Evolutionary conservation across 1,140 invertebrate genomes (phyloP).

Genomic region (Eulimnadia texana): DNA sequence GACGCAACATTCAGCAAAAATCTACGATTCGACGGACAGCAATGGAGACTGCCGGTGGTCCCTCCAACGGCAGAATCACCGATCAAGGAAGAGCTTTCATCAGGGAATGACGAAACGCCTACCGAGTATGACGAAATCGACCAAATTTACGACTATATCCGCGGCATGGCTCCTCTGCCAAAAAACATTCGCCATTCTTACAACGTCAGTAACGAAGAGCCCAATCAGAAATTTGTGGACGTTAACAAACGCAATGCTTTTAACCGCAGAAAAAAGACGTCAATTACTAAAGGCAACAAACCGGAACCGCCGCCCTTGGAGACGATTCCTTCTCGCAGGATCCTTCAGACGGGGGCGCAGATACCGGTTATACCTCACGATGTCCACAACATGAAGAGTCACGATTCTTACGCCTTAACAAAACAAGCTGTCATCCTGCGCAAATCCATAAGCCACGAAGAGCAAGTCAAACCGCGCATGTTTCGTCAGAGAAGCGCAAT

Average conservation of each 20-base stretch:
- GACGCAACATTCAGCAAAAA: constrained; percentile 28
- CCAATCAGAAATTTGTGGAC: constrained; percentile 4
- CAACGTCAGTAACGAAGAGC: constrained; percentile 11
- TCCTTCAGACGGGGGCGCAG: constrained; percentile 24
- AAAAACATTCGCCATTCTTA: constrained; percentile 41
- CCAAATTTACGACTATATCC: constrained; percentile 89
- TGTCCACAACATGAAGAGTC: background rate
- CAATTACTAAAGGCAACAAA: constrained; percentile 30
- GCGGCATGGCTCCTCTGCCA: constrained; percentile 75
- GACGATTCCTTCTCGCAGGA: constrained; percentile 66
- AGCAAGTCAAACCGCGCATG: constrained; percentile 17
- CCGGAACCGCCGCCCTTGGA: constrained; percentile 79
- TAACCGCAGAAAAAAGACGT: constrained; percentile 13
- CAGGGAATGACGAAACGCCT: constrained; percentile 31
- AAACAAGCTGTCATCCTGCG: background rate
- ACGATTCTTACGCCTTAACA: background rate
- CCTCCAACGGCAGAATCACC: constrained; percentile 21
- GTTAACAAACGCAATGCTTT: constrained; percentile 7
- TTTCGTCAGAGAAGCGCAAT: constrained; percentile 15
- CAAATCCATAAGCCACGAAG: background rate
- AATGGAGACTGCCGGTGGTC: constrained; percentile 21
- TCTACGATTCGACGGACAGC: constrained; percentile 23
- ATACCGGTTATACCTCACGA: background rate
- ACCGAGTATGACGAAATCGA: constrained; percentile 76
- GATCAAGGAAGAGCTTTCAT: constrained; percentile 27